Evolutionary conservation across 2,797 vertebrate species (phyloP).

Genomic region (Gadopsis marmoratus): DNA sequence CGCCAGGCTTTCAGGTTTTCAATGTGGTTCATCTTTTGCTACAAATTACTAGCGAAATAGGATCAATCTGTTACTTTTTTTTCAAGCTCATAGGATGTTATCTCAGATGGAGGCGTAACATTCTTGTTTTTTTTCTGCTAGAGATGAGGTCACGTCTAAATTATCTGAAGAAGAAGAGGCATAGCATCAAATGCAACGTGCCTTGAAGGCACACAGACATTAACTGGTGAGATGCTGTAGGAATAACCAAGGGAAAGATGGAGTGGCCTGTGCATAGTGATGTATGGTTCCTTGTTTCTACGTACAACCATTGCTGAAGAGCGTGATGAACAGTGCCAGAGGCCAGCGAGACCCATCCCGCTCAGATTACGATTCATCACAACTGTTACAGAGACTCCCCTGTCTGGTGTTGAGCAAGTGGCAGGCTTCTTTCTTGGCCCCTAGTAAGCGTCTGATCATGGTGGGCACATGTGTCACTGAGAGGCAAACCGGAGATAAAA

Average conservation of each 20-base stretch:
- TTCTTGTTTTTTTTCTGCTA: not conserved
- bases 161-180: conserved; percentile 6
- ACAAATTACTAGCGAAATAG: not conserved
- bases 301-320: conserved; percentile 32
- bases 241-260: conserved; percentile 17
- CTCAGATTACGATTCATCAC: conserved; percentile 49
- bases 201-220: conserved; percentile 3
- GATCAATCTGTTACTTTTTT: conserved; percentile 23
- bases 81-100: conserved; percentile 3
- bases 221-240: not conserved
- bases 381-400: conserved; percentile 28
- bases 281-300: conserved; percentile 37
- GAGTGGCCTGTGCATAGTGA: not conserved
- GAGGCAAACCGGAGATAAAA: conserved; percentile 27
- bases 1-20: conserved; percentile 20
- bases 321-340: conserved; percentile 36
- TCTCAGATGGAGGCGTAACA: conserved; percentile 5
- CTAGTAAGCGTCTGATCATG: conserved; percentile 19
- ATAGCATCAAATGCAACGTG: not conserved
- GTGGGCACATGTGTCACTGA: conserved; percentile 25
- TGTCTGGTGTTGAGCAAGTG: conserved; percentile 32
- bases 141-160: conserved; percentile 27
- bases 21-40: not conserved
- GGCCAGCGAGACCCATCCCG: conserved; percentile 18
- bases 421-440: conserved; percentile 17